Conservation (phyloP, 1,140 invertebrate genomes). For the Rhynchophorus ferrugineus region DNA sequence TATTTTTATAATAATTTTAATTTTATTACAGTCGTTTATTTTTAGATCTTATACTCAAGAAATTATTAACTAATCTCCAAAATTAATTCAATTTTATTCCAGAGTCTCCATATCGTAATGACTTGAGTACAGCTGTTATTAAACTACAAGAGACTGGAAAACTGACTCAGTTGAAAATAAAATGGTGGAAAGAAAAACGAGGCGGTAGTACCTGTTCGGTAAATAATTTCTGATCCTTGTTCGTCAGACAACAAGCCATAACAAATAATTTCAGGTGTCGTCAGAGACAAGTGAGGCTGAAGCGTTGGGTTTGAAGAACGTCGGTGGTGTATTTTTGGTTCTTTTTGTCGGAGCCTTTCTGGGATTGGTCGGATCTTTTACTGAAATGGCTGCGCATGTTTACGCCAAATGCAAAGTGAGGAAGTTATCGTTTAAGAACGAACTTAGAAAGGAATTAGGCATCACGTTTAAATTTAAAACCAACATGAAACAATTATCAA, state of each 20-base stretch:
- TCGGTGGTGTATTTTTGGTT: slow-evolving; percentile 67
- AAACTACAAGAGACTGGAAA: slow-evolving; percentile 73
- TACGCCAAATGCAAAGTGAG: slow-evolving; percentile 22
- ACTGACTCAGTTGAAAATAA: slow-evolving; percentile 68
- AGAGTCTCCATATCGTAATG: slow-evolving; percentile 70
- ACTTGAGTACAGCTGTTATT: slow-evolving; percentile 67
- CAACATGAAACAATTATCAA: slow-evolving; percentile 21
- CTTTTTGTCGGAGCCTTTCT: slow-evolving; percentile 47
- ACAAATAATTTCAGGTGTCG: slow-evolving; percentile 22
- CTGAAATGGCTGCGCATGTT: slow-evolving; percentile 32
- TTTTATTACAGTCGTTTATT: too few relatives aligned
- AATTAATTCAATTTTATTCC: too few relatives aligned
- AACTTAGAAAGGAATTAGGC: slow-evolving; percentile 63
- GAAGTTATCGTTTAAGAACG: slow-evolving; percentile 59
- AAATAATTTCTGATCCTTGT: slow-evolving; percentile 27
- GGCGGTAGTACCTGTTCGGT: slow-evolving; percentile 67
- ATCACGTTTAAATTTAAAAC: slow-evolving; percentile 32
- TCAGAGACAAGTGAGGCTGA: slow-evolving; percentile 33
- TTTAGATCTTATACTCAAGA: too few relatives aligned
- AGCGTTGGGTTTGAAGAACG: slow-evolving; percentile 52
- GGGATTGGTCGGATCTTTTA: slow-evolving; percentile 40
- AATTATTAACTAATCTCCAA: too few relatives aligned
- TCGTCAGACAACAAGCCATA: slow-evolving; percentile 1
- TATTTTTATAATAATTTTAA: too few relatives aligned
- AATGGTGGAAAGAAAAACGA: slow-evolving; percentile 80